A percentile compares a stretch with the other conserved stretches of the same genome.
Conservation (phyloP, 1,140 invertebrate species). For the Halotydeus destructor region DNA sequence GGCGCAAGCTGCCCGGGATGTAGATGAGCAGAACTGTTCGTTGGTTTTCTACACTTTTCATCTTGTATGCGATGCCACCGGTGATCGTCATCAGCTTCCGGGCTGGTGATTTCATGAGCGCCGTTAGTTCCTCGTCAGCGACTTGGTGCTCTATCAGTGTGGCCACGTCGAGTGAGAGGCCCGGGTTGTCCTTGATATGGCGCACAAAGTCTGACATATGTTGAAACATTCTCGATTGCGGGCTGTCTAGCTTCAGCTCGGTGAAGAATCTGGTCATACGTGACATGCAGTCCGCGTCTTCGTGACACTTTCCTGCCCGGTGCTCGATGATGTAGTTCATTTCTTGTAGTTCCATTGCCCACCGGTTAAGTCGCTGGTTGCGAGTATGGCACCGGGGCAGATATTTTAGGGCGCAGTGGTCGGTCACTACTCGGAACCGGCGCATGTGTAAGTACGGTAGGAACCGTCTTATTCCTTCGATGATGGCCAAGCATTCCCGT, state of each 20-base stretch:
- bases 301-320: background rate
- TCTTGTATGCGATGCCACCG: no score
- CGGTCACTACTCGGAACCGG: conserved; percentile 4
- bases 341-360: conserved; percentile 1
- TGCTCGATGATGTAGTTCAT: conserved; percentile 7
- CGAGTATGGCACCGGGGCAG: background rate
- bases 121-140: background rate
- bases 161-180: conserved; percentile 1
- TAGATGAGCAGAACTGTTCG: no score
- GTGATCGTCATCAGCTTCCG: no score
- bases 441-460: conserved; percentile 5
- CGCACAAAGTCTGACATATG: background rate
- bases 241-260: background rate
- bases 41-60: no score
- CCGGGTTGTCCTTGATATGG: background rate
- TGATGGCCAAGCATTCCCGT: conserved; percentile 10
- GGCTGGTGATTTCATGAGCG: conserved; percentile 1
- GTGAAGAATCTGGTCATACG: background rate
- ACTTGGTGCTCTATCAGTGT: background rate
- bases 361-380: conserved; percentile 1
- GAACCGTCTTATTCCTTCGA: conserved; percentile 4
- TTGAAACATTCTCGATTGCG: background rate
- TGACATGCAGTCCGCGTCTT: conserved; percentile 7
- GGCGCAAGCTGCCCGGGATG: no score
- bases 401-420: conserved; percentile 1